phyloP scores from a whole-genome alignment of 2,113 vertebrate species.

The Vombatus ursinus region DNA sequence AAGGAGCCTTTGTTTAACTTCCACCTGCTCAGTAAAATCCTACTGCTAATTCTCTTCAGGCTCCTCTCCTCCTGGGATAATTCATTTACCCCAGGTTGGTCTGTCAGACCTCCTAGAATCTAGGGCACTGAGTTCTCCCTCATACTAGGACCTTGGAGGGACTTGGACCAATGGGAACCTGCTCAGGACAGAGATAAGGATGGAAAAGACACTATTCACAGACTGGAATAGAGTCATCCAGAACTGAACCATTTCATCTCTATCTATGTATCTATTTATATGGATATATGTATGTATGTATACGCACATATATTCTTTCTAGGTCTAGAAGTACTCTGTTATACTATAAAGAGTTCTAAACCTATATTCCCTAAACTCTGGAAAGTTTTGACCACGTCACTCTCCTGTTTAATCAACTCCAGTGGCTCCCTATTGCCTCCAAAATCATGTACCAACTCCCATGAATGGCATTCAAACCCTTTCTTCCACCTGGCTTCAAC shows the following conservation, averaged over 20 bases:
- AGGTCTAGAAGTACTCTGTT: background rate
- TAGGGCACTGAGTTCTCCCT: background rate
- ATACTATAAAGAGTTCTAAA: no score
- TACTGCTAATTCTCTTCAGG: background rate
- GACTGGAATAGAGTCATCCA: background rate
- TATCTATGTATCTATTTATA: no score
- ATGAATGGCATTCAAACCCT: no score
- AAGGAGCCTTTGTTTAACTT: background rate
- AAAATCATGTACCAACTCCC: no score
- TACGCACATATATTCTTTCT: background rate
- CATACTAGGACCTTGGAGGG: background rate
- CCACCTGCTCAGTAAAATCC: background rate
- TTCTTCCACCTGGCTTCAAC: no score
- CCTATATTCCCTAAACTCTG: background rate
- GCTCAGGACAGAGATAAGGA: background rate
- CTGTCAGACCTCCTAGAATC: background rate
- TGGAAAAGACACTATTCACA: background rate
- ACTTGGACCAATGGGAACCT: background rate
- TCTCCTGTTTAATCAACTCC: background rate
- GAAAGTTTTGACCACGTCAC: background rate
- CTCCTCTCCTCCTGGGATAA: background rate
- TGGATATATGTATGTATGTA: no score
- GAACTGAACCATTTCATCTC: background rate
- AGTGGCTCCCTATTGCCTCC: no score
- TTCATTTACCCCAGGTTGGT: background rate